Evolutionary conservation across 1,140 invertebrate genomes (phyloP), one percentile per base, ranked within the genome.

Genomic region (Tetragnatha versicolor): DNA sequence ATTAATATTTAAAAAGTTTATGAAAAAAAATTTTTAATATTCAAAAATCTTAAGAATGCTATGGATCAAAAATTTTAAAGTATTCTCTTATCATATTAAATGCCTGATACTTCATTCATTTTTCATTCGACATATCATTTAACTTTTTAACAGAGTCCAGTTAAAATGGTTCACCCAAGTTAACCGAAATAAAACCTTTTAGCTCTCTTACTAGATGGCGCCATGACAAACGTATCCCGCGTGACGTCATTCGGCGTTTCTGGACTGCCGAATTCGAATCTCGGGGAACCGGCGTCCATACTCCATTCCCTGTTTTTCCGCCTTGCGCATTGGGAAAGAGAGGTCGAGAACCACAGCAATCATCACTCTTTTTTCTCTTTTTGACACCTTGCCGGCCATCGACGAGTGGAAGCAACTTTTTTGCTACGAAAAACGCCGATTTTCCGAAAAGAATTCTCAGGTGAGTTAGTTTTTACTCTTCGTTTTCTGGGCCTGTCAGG

Each of bases 181-280:
- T 17, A 47, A 47, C 2, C 1, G 42, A 3, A 47, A 3, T 20
- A 47, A 1, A 47, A 17, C 20, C 20, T 2, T 47, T 47, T 47
- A 47, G 20, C 42, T 20, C n/a, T n/a, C n/a, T n/a, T n/a, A n/a
- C n/a, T 12, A 65, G 61, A 65, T 65, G 61, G 61, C 61, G 61
- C 61, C 33, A 45, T 20, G 14, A 14, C 2, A 2, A 14, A 42
- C 4, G 3, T 27, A n/a, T 12, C 42, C 37, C 0, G 14, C 0
- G 20, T 65, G 61, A 65, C 61, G 61, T 65, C 61, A 65, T 25
- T 1, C 1, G n/a, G n/a, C n/a, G n/a, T n/a, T n/a, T n/a, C n/a
- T n/a, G 12, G 29, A 25, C 29, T 65, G 61, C 35, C 61, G 61
- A 65, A 47, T 17, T 14, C 27, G 39, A 20, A 39, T 42, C 39